Base-by-base conservation (phyloP, 2,797 vertebrate species). In the Enteromius paludinosus region DNA sequence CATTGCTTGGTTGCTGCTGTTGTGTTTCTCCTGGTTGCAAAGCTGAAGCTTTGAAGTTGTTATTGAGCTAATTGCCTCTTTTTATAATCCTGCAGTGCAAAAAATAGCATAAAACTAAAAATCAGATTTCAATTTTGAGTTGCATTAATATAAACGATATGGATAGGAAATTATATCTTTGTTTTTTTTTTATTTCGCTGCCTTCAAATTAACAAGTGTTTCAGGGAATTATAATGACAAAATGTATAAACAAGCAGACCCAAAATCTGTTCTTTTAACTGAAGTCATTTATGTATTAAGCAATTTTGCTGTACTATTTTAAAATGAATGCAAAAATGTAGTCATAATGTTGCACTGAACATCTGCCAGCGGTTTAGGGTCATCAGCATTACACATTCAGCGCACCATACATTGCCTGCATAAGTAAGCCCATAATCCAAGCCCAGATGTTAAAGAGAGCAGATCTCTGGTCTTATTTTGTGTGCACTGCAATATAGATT, bases 61-160 rank as follows among this genome's bases (percentile, higher is more conserved):
- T 91, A 85, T 89, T 87, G 79, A 90, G 89, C 85, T 91, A 91
- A 91, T 92, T 88, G 89, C 87, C 88, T 86, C 89, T 92, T 91
- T 91, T 86, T 90, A 91, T 91, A 90, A 90, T 88, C 85, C 84
- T 91, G 88, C 87, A 79, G 77, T 30, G 85, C 56, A 69, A 85
- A 89, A 74, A 86, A 87, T 72, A 82, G 7, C 18, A 33, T 38
- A 43, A 71, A 59, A 38, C 10, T 28, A 69, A 38, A 47, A 33
- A 79, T 72, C 59, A 23, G 12, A 79, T 77, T 7, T 45, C 3
- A 10, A 5, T 45, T 54, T 76, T 35, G 72, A 56, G 12, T 25
- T 59, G 18, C 38, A 45, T 17, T 47, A 33, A 30, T 45, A 23
- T 61, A 59, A 71, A 71, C 35, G 7, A 38, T 38, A 38, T 38